Evolutionary conservation across 2,888 invertebrate species (phyloP), one percentile per base, ranked within the genome.

Genomic region (Lasiommata megera): DNA sequence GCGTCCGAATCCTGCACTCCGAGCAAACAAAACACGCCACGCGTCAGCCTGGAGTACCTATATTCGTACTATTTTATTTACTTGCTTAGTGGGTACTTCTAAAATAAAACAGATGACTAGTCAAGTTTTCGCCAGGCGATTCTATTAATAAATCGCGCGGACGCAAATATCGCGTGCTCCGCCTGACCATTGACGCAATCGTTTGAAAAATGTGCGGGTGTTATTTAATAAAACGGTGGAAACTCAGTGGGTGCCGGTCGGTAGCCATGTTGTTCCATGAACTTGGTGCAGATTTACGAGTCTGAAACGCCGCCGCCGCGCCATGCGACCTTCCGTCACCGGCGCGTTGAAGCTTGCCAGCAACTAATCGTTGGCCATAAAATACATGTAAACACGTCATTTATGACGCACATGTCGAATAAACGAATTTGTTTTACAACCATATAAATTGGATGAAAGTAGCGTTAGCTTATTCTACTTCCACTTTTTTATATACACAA

Each of bases 181-280:
- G 79, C 73, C 80, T 80, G 82, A 79, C 79, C 82, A 87, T 86
- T 89, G 89, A 90, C 89, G 89, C 80, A 90, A 87, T 84, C 77
- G 78, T 69, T 75, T 79, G 82, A 87, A 88, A 90, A 90, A 88
- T 87, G 81, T 80, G 80, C 77, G 76, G 77, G 74, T 74, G 80
- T 84, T 85, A 84, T 87, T 88, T 82, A 83, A 82, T 84, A 77
- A 80, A 80, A 74, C 70, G 68, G 66, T 77, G 82, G 80, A 82
- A 83, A 87, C 77, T 76, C 76, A 72, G 79, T 76, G 79, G 82
- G 78, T 74, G 81, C 71, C 68, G 66, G 67, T 70, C 68, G 66
- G 67, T 70, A 72, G 75, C 70, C 74, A 67, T 70, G 69, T 67
- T 72, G 66, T 69, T 74, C 85, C 88, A 72, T 85, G 87, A 86